Evolutionary conservation across 2,888 invertebrate genomes (phyloP).

Genomic region (Mimumesa dahlbomi): DNA sequence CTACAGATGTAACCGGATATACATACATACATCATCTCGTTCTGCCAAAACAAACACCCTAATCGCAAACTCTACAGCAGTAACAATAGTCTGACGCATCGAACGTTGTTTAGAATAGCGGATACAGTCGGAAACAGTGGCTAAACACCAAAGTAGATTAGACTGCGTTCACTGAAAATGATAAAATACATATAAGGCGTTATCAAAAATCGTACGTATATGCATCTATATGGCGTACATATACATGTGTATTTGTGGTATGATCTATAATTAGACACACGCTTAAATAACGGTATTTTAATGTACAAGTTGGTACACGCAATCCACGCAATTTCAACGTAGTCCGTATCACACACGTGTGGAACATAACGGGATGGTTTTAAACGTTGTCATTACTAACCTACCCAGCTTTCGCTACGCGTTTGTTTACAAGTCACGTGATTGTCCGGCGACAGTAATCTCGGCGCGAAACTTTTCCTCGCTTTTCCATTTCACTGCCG

Average conservation of each 20-base stretch:
- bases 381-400: conserved; percentile 9
- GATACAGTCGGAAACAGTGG: conserved; percentile 1
- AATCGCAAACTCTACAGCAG: neutral
- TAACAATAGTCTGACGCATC: conserved; percentile 34
- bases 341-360: too few species aligned
- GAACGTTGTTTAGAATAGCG: conserved; percentile 17
- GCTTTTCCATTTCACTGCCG: conserved; percentile 21
- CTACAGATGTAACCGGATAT: too few species aligned
- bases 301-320: too few species aligned
- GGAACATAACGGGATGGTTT: neutral
- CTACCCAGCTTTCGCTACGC: conserved; percentile 36
- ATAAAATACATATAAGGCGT: neutral
- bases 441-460: conserved; percentile 20
- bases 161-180: conserved; percentile 2
- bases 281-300: too few species aligned
- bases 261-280: neutral
- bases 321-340: too few species aligned
- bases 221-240: neutral
- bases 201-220: neutral
- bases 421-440: conserved; percentile 46
- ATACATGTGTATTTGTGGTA: neutral
- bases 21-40: conserved; percentile 2
- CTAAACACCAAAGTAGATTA: conserved; percentile 1
- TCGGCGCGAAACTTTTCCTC: conserved; percentile 17
- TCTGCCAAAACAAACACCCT: conserved; percentile 36